Percentiles rank a stretch among this genome's conserved stretches.
These are phyloP conservation scores for Oxytorus armatus DNA, from an alignment of 2,888 invertebrate genomes.

Conservation along the genomic window DNA sequence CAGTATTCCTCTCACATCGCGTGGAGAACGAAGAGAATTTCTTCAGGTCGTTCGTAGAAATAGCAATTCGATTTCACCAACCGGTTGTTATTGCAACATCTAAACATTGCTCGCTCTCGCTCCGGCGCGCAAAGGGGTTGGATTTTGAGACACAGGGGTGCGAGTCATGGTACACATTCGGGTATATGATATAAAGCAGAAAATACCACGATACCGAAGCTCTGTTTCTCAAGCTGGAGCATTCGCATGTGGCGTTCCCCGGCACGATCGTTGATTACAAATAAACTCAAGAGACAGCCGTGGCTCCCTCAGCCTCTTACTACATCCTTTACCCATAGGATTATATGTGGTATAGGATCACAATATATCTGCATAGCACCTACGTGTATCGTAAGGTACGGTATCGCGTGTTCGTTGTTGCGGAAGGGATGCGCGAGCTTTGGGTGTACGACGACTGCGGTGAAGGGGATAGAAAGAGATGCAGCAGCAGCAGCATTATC, in stretches of 20 bases:
- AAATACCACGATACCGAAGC: slow-evolving; percentile 46
- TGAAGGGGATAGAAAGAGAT: slow-evolving; percentile 7
- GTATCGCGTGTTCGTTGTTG: slow-evolving; percentile 13
- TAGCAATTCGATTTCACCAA: slow-evolving; percentile 66
- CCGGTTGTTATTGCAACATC: slow-evolving; percentile 62
- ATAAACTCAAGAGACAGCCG: slow-evolving; percentile 72
- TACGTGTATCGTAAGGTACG: slow-evolving; percentile 18
- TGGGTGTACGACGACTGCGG: slow-evolving; percentile 3
- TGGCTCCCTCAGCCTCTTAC: slow-evolving; percentile 26
- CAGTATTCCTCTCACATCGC: slow-evolving; percentile 13
- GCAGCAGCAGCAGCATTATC: slow-evolving; percentile 22
- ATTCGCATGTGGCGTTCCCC: slow-evolving; percentile 65
- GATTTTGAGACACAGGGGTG: slow-evolving; percentile 34
- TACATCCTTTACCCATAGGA: slow-evolving; percentile 12
- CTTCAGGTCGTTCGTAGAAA: slow-evolving; percentile 44
- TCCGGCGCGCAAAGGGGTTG: slow-evolving; percentile 32
- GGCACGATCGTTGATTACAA: slow-evolving; percentile 76
- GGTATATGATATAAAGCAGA: slow-evolving; percentile 44
- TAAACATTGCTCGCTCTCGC: slow-evolving; percentile 54
- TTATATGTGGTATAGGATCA: neutral
- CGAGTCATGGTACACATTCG: slow-evolving; percentile 13
- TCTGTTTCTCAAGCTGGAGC: slow-evolving; percentile 44
- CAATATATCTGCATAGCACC: slow-evolving; percentile 13
- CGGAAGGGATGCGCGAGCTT: slow-evolving; percentile 31
- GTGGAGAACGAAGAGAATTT: slow-evolving; percentile 28